phyloP scores from a whole-genome alignment of 2,888 invertebrate species.

The Petrolisthes cinctipes region DNA sequence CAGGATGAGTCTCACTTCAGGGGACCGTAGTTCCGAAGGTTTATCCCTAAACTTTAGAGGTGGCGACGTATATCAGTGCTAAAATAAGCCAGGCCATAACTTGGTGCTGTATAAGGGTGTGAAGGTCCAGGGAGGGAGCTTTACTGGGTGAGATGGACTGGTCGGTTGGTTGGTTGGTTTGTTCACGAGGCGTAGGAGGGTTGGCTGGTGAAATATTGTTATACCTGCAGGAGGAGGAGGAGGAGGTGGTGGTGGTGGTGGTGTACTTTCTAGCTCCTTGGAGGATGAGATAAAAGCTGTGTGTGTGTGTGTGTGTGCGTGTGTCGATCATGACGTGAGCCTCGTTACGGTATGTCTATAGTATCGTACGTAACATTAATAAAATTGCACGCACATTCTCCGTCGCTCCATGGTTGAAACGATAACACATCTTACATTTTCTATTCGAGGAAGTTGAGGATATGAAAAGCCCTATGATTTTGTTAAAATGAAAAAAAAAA shows the following conservation, averaged over 20 bases:
- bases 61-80: slow-evolving; percentile 12
- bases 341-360: not conserved
- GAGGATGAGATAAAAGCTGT: no score
- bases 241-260: not conserved
- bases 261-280: not conserved
- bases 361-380: no score
- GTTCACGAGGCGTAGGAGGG: not conserved
- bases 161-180: not conserved
- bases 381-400: no score
- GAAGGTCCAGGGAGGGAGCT: slow-evolving; percentile 1
- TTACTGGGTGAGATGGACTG: not conserved
- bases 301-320: no score
- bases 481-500: no score
- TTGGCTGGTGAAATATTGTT: not conserved
- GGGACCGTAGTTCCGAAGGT: not conserved
- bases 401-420: no score
- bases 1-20: no score
- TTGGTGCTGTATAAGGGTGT: slow-evolving; percentile 14
- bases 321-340: not conserved
- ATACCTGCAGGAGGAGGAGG: not conserved
- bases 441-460: not conserved
- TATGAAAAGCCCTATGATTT: no score
- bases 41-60: not conserved
- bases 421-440: not conserved
- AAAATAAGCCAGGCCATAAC: not conserved